phyloP scores from a whole-genome alignment of 2,113 vertebrate species.

The Albula goreensis region DNA sequence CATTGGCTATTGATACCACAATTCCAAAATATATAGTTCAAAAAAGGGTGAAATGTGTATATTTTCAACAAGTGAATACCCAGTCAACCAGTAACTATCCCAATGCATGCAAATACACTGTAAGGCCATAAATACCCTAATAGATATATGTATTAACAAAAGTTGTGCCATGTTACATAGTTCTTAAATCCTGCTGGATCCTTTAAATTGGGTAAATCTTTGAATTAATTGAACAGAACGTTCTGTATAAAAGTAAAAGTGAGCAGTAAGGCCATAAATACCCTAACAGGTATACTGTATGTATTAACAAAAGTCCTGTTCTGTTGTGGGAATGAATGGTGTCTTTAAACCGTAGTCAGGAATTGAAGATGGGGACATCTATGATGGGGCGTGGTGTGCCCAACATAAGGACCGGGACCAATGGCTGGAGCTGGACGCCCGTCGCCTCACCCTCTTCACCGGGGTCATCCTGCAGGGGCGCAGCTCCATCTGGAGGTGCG shows the following conservation, averaged over 20 bases:
- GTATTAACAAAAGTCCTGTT: not conserved
- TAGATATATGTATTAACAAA: too few relatives aligned
- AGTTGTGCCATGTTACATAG: not conserved
- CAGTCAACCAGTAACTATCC: too few relatives aligned
- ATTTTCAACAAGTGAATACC: too few relatives aligned
- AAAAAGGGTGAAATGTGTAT: too few relatives aligned
- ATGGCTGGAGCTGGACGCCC: conserved; percentile 86
- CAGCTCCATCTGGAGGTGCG: conserved; percentile 95
- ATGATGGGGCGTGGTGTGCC: conserved; percentile 91
- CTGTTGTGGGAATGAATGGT: not conserved
- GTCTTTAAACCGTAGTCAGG: conserved; percentile 74
- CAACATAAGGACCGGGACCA: conserved; percentile 70
- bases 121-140: too few relatives aligned
- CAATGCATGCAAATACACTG: too few relatives aligned
- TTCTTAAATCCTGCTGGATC: not conserved
- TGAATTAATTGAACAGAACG: not conserved
- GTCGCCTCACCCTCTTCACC: conserved; percentile 76
- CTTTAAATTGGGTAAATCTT: not conserved
- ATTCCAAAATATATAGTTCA: too few relatives aligned
- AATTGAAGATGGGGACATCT: conserved; percentile 82
- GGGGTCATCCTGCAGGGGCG: conserved; percentile 89
- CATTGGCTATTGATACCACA: too few relatives aligned
- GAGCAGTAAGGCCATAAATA: too few relatives aligned
- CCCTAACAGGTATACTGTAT: too few relatives aligned
- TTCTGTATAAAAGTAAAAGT: too few relatives aligned